Conservation (phyloP, 2,113 vertebrate genomes). For the Tringa solitaria region DNA sequence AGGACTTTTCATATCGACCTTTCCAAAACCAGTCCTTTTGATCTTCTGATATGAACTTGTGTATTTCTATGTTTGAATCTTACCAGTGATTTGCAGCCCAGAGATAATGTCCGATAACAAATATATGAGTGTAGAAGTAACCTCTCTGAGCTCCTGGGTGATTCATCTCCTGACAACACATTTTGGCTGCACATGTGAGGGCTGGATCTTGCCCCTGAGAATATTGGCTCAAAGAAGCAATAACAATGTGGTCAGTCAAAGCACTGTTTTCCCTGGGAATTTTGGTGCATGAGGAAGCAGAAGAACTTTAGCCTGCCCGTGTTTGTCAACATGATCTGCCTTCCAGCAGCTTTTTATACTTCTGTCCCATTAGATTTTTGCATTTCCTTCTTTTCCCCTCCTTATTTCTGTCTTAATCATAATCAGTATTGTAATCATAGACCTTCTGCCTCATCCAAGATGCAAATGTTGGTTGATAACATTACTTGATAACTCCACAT, state of each 20-base stretch:
- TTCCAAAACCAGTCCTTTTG: not conserved
- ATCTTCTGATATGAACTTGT: not conserved
- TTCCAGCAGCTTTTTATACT: not conserved
- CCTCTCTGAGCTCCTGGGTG: not conserved
- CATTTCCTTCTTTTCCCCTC: not conserved
- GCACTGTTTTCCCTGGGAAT: constrained; percentile 22
- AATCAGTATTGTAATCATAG: not conserved
- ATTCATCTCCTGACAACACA: constrained; percentile 7
- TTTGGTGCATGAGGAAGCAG: constrained; percentile 8
- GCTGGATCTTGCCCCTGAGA: constrained; percentile 28
- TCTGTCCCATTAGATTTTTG: not conserved
- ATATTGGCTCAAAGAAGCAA: constrained; percentile 21
- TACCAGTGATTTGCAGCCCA: not conserved
- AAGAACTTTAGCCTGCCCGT: constrained; percentile 3
- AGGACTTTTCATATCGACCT: not conserved
- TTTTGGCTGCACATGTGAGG: constrained; percentile 14
- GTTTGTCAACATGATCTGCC: constrained; percentile 11
- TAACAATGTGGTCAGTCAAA: constrained; percentile 24
- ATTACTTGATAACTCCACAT: not conserved
- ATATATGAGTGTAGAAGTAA: not conserved
- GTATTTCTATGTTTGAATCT: not conserved
- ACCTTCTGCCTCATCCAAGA: not conserved
- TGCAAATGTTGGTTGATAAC: not conserved
- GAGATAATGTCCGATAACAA: not conserved
- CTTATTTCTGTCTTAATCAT: not conserved